Conservation (phyloP, 37 sponge, comb jelly and placozoan species). For the Oscarella lobularis region DNA sequence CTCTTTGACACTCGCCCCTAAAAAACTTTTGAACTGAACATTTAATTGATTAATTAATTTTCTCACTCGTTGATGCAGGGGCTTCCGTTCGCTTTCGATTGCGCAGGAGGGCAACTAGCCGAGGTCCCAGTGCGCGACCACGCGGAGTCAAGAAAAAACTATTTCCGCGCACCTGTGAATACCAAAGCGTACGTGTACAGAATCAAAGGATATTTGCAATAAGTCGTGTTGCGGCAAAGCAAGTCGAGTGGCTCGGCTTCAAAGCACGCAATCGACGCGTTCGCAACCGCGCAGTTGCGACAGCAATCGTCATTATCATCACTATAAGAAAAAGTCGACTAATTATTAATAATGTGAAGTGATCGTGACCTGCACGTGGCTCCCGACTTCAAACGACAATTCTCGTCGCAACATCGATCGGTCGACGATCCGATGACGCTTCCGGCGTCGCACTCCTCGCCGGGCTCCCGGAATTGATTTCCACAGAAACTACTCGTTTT, state of each 20-base stretch:
- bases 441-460: neutral
- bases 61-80: too few relatives aligned
- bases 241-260: neutral
- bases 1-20: too few relatives aligned
- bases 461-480: neutral
- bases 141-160: too few relatives aligned
- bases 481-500: neutral
- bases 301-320: neutral
- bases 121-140: too few relatives aligned
- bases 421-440: neutral
- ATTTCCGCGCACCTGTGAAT: too few relatives aligned
- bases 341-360: neutral
- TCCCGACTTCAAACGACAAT: neutral
- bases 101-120: too few relatives aligned
- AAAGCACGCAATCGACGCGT: neutral
- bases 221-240: neutral
- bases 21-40: too few relatives aligned
- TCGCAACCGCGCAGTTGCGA: neutral
- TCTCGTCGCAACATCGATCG: neutral
- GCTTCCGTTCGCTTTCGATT: too few relatives aligned
- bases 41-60: too few relatives aligned
- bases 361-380: neutral
- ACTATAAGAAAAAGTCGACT: neutral
- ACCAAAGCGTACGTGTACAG: too few relatives aligned
- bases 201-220: too few relatives aligned